Base-by-base conservation (phyloP, 92 coral and sea anemone species). In the Parazoanthus swiftii region DNA sequence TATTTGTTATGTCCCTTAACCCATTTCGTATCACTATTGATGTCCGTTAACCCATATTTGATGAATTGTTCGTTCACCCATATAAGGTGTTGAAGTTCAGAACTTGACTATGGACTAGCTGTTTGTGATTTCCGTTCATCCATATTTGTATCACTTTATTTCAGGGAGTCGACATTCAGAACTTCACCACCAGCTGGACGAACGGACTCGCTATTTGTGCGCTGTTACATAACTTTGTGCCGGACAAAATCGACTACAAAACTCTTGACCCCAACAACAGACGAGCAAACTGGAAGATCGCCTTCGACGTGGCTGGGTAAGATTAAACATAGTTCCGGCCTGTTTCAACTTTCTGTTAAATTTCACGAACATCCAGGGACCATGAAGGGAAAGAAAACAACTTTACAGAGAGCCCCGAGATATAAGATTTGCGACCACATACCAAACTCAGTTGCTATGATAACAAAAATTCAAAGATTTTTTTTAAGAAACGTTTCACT, bases 161-260 rank as follows among this genome's bases (percentile, higher is more conserved):
- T 21, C 85, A 97, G 99, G 98, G 98, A 65, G 95, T 97, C 25
- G 93, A 97, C 16, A 86, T 97, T 86, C 94, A 90, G 63, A 97
- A 97, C 90, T 97, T 95, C 92, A 94, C 98, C 2, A 90, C 99
- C 29, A 95, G 98, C 63, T 97, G 99, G 99, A 96, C 95, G 18
- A 93, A 92, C 89, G 99, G 99, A 23, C 85, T 97, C 10, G 99
- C 99, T 3, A 93, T 97, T 87, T 97, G 99, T 85, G 99, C 99
- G 39, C 89, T 97, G 29, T 86, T 97, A 48, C 98, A 97, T 88
- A 88, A 93, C 54, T 97, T 92, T 81, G 85, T 95, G 6, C 99
- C 99, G 14, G 98, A 97, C 37, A 90, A 92, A 85, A 74, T 97
- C 65, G 97, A 95, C 39, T 97, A 89, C 88, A 95, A 90, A 63